Evolutionary conservation across 1,140 invertebrate genomes (phyloP).

Genomic region (Papilio dardanus): DNA sequence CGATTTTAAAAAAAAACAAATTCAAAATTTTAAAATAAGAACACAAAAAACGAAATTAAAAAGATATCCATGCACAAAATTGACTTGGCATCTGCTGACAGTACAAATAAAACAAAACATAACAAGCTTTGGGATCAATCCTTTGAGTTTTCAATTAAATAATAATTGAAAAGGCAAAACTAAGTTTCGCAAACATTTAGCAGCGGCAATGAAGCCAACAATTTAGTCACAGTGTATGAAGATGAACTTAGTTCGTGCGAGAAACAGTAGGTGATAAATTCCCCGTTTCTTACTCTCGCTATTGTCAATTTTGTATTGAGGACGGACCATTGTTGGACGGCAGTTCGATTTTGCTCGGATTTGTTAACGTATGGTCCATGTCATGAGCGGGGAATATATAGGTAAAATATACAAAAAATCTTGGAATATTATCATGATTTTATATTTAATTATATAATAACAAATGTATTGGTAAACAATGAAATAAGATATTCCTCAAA

Average conservation of each 20-base stretch:
- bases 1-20: background rate
- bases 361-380: constrained; percentile 51
- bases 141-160: constrained; percentile 30
- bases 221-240: constrained; percentile 66
- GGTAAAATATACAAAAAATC: too few species aligned
- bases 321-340: constrained; percentile 70
- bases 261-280: constrained; percentile 77
- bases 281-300: constrained; percentile 62
- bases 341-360: constrained; percentile 78
- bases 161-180: constrained; percentile 23
- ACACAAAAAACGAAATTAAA: background rate
- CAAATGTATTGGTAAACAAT: too few species aligned
- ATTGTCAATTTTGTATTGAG: constrained; percentile 79
- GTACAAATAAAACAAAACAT: constrained; percentile 7
- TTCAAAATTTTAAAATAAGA: constrained; percentile 19
- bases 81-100: constrained; percentile 20
- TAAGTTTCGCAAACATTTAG: constrained; percentile 33
- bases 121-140: constrained; percentile 15
- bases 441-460: too few species aligned
- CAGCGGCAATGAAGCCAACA: constrained; percentile 50
- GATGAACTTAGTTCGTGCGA: constrained; percentile 49
- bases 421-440: too few species aligned
- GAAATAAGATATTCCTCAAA: too few species aligned
- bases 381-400: constrained; percentile 22
- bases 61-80: constrained; percentile 3